Evolutionary conservation across 2,888 invertebrate genomes (phyloP).

Genomic region (Pandemis heparana): DNA sequence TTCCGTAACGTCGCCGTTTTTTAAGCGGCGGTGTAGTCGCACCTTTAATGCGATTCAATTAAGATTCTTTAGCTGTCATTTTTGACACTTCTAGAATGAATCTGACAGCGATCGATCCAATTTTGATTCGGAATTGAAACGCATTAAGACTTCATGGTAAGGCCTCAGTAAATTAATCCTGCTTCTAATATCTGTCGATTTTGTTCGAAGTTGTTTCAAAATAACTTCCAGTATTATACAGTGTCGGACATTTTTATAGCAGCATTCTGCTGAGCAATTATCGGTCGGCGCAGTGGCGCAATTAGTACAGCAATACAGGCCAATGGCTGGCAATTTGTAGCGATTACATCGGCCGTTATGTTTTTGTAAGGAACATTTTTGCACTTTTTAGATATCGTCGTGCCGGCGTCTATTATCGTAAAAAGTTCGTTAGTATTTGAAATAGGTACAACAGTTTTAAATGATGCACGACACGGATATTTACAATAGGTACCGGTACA

Average conservation of each 20-base stretch:
- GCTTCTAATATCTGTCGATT: slow-evolving; percentile 16
- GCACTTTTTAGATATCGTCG: neutral
- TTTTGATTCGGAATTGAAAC: too few relatives aligned
- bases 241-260: slow-evolving; percentile 32
- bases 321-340: slow-evolving; percentile 30
- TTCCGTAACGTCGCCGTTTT: too few relatives aligned
- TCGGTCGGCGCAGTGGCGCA: slow-evolving; percentile 21
- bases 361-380: neutral
- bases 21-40: too few relatives aligned
- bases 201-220: slow-evolving; percentile 5
- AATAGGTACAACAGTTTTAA: neutral
- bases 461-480: too few relatives aligned
- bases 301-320: slow-evolving; percentile 27
- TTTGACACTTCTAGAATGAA: too few relatives aligned
- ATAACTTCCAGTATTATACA: slow-evolving; percentile 7
- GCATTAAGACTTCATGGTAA: too few relatives aligned
- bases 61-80: too few relatives aligned
- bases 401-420: neutral
- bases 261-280: slow-evolving; percentile 13
- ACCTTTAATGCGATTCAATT: too few relatives aligned
- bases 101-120: too few relatives aligned
- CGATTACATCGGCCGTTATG: slow-evolving; percentile 1
- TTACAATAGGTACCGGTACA: too few relatives aligned
- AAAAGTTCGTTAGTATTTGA: neutral
- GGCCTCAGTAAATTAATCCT: neutral